A percentile compares a stretch with the other conserved stretches of the same genome.
phyloP scores from a whole-genome alignment of 2,888 invertebrate species.

The Acronicta psi region DNA sequence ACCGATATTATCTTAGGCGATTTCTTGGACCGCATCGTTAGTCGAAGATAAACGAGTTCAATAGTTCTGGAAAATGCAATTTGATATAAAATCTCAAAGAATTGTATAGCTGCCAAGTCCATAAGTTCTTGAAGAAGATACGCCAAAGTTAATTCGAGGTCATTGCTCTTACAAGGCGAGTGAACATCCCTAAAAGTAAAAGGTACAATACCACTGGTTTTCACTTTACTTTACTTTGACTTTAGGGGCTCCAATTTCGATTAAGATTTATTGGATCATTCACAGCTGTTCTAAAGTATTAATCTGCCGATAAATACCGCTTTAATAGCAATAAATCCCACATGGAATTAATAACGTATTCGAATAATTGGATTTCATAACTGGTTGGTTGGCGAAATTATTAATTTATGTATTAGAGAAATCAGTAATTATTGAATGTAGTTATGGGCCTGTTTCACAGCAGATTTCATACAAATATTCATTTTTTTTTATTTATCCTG shows the following conservation, averaged over 20 bases:
- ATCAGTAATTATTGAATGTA: too few species aligned
- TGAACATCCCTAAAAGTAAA: constrained; percentile 1
- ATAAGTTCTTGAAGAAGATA: constrained; percentile 26
- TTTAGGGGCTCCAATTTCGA: constrained; percentile 1
- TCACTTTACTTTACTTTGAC: background rate
- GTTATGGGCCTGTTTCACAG: too few species aligned
- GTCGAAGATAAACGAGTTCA: constrained; percentile 29
- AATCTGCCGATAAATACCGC: constrained; percentile 12
- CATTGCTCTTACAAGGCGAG: constrained; percentile 20
- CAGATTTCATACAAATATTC: too few species aligned
- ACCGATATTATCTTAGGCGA: constrained; percentile 3
- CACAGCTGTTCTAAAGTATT: constrained; percentile 18
- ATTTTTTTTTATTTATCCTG: too few species aligned
- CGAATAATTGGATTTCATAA: background rate
- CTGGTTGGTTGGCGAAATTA: background rate
- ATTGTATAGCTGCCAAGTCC: constrained; percentile 33
- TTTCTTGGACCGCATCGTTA: constrained; percentile 19
- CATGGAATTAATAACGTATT: background rate
- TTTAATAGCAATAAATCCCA: constrained; percentile 6
- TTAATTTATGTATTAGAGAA: too few species aligned
- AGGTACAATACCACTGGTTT: constrained; percentile 3
- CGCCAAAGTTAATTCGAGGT: constrained; percentile 26
- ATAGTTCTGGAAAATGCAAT: constrained; percentile 34
- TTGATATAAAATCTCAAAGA: constrained; percentile 21
- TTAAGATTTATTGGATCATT: constrained; percentile 18